These are phyloP conservation scores for Euwallacea similis DNA, from an alignment of 1,140 invertebrate genomes.

Conservation along the genomic window DNA sequence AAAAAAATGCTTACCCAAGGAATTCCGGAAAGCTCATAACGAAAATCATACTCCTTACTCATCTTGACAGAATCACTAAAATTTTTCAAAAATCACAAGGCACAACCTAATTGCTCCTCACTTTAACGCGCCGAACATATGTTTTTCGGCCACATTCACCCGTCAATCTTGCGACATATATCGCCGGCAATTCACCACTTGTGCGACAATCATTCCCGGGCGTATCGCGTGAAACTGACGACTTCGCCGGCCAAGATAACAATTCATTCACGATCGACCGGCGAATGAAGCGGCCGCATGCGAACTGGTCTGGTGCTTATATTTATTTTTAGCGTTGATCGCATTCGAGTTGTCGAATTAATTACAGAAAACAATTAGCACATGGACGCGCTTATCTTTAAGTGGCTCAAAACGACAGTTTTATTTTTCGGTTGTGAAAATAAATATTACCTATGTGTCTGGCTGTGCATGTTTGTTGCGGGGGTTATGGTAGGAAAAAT, in stretches of 20 bases:
- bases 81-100: not conserved
- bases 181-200: not conserved
- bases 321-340: constrained; percentile 36
- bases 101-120: too few relatives aligned
- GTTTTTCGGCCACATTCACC: not conserved
- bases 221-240: constrained; percentile 27
- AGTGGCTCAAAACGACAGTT: too few relatives aligned
- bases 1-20: constrained; percentile 47
- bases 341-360: constrained; percentile 11
- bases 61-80: constrained; percentile 28
- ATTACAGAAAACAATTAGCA: constrained; percentile 25
- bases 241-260: constrained; percentile 7
- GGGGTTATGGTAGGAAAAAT: too few relatives aligned
- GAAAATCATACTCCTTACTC: constrained; percentile 46
- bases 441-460: too few relatives aligned
- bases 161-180: not conserved
- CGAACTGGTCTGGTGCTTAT: constrained; percentile 15
- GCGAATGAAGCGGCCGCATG: constrained; percentile 12
- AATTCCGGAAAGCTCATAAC: constrained; percentile 45
- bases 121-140: too few relatives aligned
- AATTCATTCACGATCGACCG: constrained; percentile 27
- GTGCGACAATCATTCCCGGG: not conserved
- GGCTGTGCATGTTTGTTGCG: too few relatives aligned
- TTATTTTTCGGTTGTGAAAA: too few relatives aligned
- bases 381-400: constrained; percentile 5